Percentiles rank a stretch among this genome's conserved stretches.
Evolutionary conservation across 2,113 vertebrate species (phyloP).

Genomic region (Neoarius graeffei): DNA sequence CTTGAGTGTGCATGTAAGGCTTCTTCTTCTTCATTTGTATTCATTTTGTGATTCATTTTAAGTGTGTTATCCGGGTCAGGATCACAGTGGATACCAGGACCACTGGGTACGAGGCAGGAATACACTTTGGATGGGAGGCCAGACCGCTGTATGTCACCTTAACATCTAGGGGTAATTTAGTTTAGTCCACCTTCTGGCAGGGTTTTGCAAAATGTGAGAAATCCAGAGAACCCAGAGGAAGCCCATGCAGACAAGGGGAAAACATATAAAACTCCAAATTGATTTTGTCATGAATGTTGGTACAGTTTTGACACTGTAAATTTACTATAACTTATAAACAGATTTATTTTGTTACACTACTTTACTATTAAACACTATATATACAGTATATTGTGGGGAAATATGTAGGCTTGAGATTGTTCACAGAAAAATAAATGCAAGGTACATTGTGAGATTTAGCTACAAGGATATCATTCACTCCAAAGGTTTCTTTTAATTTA

Average conservation of each 20-base stretch:
- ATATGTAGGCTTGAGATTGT: background rate
- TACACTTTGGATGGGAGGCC: background rate
- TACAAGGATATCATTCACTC: background rate
- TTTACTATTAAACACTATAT: background rate
- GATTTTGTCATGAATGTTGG: background rate
- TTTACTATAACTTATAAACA: no score
- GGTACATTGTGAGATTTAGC: background rate
- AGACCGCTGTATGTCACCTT: background rate
- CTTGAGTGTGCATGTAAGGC: no score
- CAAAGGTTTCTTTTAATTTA: background rate
- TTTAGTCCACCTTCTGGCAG: background rate
- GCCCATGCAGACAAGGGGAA: background rate
- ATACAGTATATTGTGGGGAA: background rate
- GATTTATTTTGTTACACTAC: background rate
- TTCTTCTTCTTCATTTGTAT: background rate
- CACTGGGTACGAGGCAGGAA: background rate
- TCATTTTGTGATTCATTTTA: background rate
- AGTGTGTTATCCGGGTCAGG: background rate
- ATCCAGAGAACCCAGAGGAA: background rate
- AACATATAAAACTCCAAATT: no score
- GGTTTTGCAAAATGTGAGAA: background rate
- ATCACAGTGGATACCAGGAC: background rate
- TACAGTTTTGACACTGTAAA: background rate
- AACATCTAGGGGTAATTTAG: background rate
- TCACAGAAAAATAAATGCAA: background rate